These are phyloP conservation scores for Pyrochroa serraticornis DNA, from an alignment of 2,888 invertebrate genomes.

Conservation along the genomic window DNA sequence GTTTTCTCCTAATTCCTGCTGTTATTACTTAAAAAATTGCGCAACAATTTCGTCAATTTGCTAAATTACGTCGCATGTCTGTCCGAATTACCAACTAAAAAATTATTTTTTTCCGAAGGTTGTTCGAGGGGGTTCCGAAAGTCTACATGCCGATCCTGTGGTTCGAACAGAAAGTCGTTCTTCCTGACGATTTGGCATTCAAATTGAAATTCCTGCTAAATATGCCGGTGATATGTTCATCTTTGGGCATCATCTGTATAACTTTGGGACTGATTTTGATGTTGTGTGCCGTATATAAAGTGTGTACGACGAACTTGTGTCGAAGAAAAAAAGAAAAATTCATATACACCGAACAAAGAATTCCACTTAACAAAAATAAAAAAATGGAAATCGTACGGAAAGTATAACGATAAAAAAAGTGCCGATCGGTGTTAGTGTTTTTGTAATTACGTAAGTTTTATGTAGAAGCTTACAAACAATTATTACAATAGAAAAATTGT, in stretches of 20 bases:
- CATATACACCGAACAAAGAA: slow-evolving; percentile 11
- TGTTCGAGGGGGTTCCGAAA: slow-evolving; percentile 70
- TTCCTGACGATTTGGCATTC: slow-evolving; percentile 63
- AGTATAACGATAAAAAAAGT: neutral
- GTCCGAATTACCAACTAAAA: neutral
- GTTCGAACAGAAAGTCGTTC: slow-evolving; percentile 73
- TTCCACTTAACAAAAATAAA: slow-evolving; percentile 7
- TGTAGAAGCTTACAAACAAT: too few species aligned
- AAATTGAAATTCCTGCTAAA: slow-evolving; percentile 62
- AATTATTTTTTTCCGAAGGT: slow-evolving; percentile 59
- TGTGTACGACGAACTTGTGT: slow-evolving; percentile 34
- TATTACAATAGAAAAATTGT: too few species aligned
- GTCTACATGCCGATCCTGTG: slow-evolving; percentile 79
- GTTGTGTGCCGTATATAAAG: slow-evolving; percentile 28
- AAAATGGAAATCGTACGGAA: slow-evolving; percentile 3
- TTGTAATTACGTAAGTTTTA: neutral
- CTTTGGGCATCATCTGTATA: slow-evolving; percentile 38
- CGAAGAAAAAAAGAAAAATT: slow-evolving; percentile 13
- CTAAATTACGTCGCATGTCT: neutral
- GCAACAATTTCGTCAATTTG: neutral
- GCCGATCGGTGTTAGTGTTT: neutral
- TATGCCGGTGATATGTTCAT: slow-evolving; percentile 56
- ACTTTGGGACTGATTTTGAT: slow-evolving; percentile 18
- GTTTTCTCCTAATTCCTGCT: too few species aligned
- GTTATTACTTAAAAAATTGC: too few species aligned